Evolutionary conservation across 2,888 invertebrate genomes (phyloP), one percentile per base, ranked within the genome.

Genomic region (Baccha elongata): DNA sequence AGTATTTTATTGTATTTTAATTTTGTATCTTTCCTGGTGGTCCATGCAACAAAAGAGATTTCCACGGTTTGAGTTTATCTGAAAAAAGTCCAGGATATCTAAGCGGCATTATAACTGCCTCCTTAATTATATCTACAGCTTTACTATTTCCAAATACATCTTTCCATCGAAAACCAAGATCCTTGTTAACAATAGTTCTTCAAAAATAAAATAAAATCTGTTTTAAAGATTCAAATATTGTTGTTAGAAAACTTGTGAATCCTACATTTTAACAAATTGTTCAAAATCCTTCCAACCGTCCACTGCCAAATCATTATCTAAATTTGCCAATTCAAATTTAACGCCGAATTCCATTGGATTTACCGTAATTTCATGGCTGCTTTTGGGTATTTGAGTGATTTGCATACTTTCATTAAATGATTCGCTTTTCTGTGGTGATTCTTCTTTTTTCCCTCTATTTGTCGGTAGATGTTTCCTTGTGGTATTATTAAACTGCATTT

Each of bases 31-130:
- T 68, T 75, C 91, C 91, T 0, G 93, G 93, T 0, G 93, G 93
- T 0, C 93, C 93, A 87, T 93, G 93, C 0, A 93, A 88, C 2
- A 93, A 90, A 40, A 96, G 91, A 0, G 96, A 96, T 86, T 95
- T 95, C 98, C 98, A 99, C 0, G 98, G 96, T 84, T 94, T 93
- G 11, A 94, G 87, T 46, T 93, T 91, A 0, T 94, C 93, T 0
- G 92, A 92, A 88, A 96, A 96, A 11, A 96, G 89, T 60, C 93
- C 92, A 0, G 96, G 96, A 88, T 94, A 94, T 84, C 94, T 93
- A 0, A 94, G 91, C 5, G 96, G 96, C 88, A 96, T 96, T 3
- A 98, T 93, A 0, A 97, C 94, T 0, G 97, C 95, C 91, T 98
- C 98, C 91, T 96, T 96, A 13, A 98, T 91, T 72, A 95, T 89